A percentile compares a stretch with the other conserved stretches of the same genome.
Evolutionary conservation across 1,140 invertebrate genomes (phyloP).

Genomic region (Eupristina koningsbergeri): DNA sequence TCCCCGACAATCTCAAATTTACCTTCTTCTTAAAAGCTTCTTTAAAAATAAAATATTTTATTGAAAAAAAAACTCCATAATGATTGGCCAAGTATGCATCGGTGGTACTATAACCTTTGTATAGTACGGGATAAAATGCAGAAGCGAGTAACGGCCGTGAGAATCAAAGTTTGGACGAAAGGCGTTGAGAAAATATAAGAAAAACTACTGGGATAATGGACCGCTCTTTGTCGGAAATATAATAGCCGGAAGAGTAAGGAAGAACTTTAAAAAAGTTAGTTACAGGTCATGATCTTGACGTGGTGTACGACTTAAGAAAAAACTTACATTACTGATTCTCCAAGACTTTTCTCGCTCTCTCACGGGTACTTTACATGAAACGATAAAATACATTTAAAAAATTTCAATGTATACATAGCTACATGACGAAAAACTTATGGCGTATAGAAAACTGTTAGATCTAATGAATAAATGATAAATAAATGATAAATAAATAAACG

Average conservation of each 20-base stretch:
- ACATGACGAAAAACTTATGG: no score
- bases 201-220: conserved; percentile 17
- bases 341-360: neutral
- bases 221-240: conserved; percentile 28
- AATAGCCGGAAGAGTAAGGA: conserved; percentile 16
- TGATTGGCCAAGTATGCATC: neutral
- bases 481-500: no score
- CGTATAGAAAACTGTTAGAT: no score
- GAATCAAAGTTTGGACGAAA: conserved; percentile 60
- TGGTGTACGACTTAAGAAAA: neutral
- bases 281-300: neutral
- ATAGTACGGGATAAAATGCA: conserved; percentile 54
- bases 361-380: no score
- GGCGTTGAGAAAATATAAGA: conserved; percentile 40
- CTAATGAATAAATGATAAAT: no score
- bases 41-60: neutral
- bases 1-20: no score
- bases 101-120: neutral
- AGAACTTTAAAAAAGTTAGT: conserved; percentile 23
- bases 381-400: no score
- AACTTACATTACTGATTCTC: neutral
- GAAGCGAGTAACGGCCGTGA: conserved; percentile 69
- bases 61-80: neutral
- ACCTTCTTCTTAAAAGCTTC: no score
- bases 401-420: no score